Base-by-base conservation (phyloP, 2,888 invertebrate species). In the Idaea biselata region DNA sequence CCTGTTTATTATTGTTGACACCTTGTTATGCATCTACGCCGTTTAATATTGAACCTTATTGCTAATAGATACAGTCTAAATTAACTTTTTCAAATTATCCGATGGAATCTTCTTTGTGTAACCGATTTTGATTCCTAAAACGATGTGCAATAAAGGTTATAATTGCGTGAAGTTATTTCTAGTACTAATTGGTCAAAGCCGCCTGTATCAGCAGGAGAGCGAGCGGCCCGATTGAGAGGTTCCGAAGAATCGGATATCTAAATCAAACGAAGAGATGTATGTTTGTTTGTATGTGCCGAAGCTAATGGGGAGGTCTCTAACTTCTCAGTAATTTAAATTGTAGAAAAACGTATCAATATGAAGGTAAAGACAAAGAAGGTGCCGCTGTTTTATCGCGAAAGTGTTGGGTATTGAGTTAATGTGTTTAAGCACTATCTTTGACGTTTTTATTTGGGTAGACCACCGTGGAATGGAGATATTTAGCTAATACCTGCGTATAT, bases 1-100 rank as follows among this genome's bases (percentile, higher is more conserved):
- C 84, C 80, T 84, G 83, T 82, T 80, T 80, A 82, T 84, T 85
- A 81, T 82, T 78, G 81, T 75, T 85, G 84, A 87, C 88, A 89
- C 85, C 82, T 86, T 80, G 75, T 77, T 78, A 73, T 72, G 32
- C 58, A 59, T 16, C 14, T 3, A 33, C 16, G 1, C 0, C 59
- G 66, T 53, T 55, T 18, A 14, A 75, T 60, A 68, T 61, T 69
- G 1, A 63, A 68, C 67, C 64, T 63, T 81, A 61, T n/a, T 0
- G 0, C 0, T 0, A 0, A 6, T 2, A 0, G 0, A 54, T 54
- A 66, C 61, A 55, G 66, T 44, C 65, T 11, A 64, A 60, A 62
- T 63, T 71, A 44, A 8, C 33, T 16, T 33, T 55, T 11, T 18
- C 17, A 25, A 32, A 31, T 56, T 31, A 14, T 16, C 3, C 16